phyloP scores from a whole-genome alignment of 2,888 invertebrate species.

The Rhodophaea formosa region DNA sequence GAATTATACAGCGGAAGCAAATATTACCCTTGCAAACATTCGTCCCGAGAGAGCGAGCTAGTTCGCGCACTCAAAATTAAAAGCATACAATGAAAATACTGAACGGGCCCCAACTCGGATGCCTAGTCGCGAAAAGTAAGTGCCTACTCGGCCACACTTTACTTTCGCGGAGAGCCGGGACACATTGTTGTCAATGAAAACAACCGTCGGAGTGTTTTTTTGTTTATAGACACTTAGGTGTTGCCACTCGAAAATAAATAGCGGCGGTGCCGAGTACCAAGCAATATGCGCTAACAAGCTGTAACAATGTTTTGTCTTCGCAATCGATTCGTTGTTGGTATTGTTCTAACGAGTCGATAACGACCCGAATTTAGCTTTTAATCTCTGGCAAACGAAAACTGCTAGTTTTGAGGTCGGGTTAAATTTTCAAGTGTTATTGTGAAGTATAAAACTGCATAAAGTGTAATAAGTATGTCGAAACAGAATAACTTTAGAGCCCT shows the following conservation, averaged over 20 bases:
- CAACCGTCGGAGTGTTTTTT: conserved; percentile 78
- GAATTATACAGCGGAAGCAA: conserved; percentile 84
- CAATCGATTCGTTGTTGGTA: conserved; percentile 58
- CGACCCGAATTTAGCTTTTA: conserved; percentile 41
- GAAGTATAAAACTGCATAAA: background rate
- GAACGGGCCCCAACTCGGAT: conserved; percentile 70
- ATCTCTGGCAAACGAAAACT: conserved; percentile 29
- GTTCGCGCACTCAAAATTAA: conserved; percentile 85
- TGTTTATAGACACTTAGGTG: conserved; percentile 78
- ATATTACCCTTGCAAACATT: conserved; percentile 83
- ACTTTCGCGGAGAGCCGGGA: conserved; percentile 45
- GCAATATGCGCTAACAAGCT: conserved; percentile 75
- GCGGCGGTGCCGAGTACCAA: conserved; percentile 72
- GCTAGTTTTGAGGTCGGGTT: conserved; percentile 1
- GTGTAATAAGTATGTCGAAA: too few relatives aligned
- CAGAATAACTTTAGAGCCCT: too few relatives aligned
- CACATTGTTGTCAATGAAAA: conserved; percentile 79
- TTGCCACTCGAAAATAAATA: conserved; percentile 79
- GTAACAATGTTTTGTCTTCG: conserved; percentile 70
- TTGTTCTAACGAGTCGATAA: conserved; percentile 48
- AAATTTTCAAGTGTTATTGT: background rate
- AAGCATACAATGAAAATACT: conserved; percentile 84
- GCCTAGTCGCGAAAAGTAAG: conserved; percentile 79
- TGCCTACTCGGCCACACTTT: conserved; percentile 68
- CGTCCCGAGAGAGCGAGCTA: conserved; percentile 81